Base-by-base conservation (phyloP, 2,888 invertebrate genomes). In the Zaprionus bogoriensis region DNA sequence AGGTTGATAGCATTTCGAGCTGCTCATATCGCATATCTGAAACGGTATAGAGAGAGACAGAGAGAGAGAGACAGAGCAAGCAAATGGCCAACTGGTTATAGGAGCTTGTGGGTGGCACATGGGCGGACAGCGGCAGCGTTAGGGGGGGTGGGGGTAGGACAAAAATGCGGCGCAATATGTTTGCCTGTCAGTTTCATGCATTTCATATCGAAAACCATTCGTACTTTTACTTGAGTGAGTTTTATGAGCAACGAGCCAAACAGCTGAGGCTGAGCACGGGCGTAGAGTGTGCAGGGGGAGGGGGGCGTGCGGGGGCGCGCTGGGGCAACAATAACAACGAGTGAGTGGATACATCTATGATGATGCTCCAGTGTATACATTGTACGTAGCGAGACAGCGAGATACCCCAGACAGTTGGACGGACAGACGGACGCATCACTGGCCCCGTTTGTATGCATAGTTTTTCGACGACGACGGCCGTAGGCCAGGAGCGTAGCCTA, bases 171-270 rank as follows among this genome's bases (percentile, higher is more conserved):
- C 81, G 87, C 87, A 87, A 82, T 82, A 82, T 82, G 85, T 82
- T 82, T 73, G 82, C 70, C 82, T 82, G 87, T 82, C 87, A 82
- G 82, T 87, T 82, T 84, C 82, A 82, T 82, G 82, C 87, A 82
- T 82, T 87, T 82, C 87, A 82, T 82, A 82, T 82, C 82, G 82
- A 87, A 82, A 82, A 82, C 75, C 87, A 84, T 82, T 87, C 87
- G 87, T 84, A 84, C 81, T 84, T 81, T 87, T 82, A 84, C 82
- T 82, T 87, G 85, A 82, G 87, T 87, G 82, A 82, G 87, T 87
- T 82, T 82, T 82, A 82, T 82, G 82, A 84, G 84, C 81, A 82
- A 61, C 72, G 66, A 69, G 64, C 75, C 73, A 74, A n/a, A 66
- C 60, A 61, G 67, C 65, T 48, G 55, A 27, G 62, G 25, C 50